Base-by-base conservation (phyloP, 2,888 invertebrate species). In the Mimumesa dahlbomi region DNA sequence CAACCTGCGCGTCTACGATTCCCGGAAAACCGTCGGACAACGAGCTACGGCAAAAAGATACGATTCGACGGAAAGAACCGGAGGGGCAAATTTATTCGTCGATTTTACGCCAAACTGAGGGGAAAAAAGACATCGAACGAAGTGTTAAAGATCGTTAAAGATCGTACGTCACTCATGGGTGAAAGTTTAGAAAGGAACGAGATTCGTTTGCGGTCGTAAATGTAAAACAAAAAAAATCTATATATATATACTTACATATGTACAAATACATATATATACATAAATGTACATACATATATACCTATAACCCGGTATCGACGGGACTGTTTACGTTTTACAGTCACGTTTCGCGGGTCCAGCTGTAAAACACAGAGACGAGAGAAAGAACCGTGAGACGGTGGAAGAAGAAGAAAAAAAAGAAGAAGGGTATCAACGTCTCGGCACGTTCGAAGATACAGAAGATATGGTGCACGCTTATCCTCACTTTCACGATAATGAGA, bases 401-500 rank as follows among this genome's bases (percentile, higher is more conserved):
- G 7, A 36, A 1, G 16, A 18, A 36, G 22, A 29, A 9, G 57
- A 11, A 29, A 25, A 54, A 19, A 25, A 22, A 29, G 40, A 31
- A 34, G n/a, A 62, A 54, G n/a, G 40, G 63, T 53, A 71, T 68
- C 46, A 49, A 43, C 49, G 64, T 74, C 46, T 62, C 31, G 52
- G 25, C 52, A 38, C 29, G 53, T 16, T 29, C 43, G 43, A 43
- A 50, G 48, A 49, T 52, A 25, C 42, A 14, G 14, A 22, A 40
- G 43, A 53, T 42, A 56, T 31, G 34, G 52, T 18, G 45, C 54
- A 36, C 63, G 36, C 29, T 74, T 65, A 70, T 63, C 65, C 76
- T 66, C 66, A 77, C 82, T 82, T 82, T 82, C 82, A 73, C 82
- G 78, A 79, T 82, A 82, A 82, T 81, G 78, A 82, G 82, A 76